phyloP scores from a whole-genome alignment of 2,113 vertebrate genomes.

The Haplochromis burtoni region DNA sequence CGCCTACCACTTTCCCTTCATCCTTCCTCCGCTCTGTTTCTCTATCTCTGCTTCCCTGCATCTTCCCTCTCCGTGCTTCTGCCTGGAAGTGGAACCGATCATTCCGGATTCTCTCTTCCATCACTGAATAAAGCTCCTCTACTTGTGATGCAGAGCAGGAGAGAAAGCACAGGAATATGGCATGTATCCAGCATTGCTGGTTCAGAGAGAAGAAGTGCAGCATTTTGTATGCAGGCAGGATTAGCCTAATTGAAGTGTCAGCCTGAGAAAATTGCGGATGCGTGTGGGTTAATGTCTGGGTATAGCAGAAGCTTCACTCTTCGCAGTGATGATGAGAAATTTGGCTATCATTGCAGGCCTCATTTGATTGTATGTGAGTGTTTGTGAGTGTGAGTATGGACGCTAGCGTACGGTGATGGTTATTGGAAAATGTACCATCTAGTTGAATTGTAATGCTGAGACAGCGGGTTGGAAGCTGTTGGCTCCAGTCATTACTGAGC shows the following conservation, averaged over 20 bases:
- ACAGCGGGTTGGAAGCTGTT: conserved; percentile 23
- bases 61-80: conserved; percentile 12
- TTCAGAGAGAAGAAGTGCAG: conserved; percentile 31
- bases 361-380: not conserved
- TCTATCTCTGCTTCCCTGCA: not conserved
- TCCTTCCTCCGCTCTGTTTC: not conserved
- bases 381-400: not conserved
- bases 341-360: conserved; percentile 35
- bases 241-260: conserved; percentile 73
- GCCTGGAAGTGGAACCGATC: conserved; percentile 32
- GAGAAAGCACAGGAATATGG: conserved; percentile 38
- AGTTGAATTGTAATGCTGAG: conserved; percentile 42
- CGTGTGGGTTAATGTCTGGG: conserved; percentile 57
- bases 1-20: not conserved
- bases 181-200: conserved; percentile 37
- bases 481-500: conserved; percentile 20
- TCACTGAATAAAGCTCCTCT: conserved; percentile 4
- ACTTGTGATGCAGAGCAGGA: conserved; percentile 47
- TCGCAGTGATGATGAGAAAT: conserved; percentile 42
- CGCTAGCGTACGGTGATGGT: not conserved
- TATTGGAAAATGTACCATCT: conserved; percentile 36
- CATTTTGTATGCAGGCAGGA: conserved; percentile 55
- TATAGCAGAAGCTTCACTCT: conserved; percentile 42
- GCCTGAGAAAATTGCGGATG: conserved; percentile 66
- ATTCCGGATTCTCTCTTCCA: conserved; percentile 23